Conservation (phyloP, 2,113 vertebrate species). For the Eleginops maclovinus region DNA sequence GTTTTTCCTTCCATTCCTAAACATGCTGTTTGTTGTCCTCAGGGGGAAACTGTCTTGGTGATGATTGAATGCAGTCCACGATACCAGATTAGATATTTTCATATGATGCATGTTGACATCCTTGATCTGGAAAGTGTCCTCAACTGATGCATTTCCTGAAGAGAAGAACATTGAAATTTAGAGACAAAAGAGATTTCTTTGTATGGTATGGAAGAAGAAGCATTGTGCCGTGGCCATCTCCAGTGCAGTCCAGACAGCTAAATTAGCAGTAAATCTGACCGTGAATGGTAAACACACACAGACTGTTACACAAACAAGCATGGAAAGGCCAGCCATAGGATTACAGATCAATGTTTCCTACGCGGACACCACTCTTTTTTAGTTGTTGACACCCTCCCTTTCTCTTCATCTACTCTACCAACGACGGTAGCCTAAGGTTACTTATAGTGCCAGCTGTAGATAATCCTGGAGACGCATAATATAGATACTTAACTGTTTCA, state of each 20-base stretch:
- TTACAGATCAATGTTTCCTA: conserved; percentile 68
- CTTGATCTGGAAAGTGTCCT: conserved; percentile 15
- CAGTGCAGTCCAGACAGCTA: not conserved
- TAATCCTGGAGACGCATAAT: conserved; percentile 32
- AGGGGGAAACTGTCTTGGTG: not conserved
- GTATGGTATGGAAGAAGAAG: not conserved
- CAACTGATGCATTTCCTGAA: conserved; percentile 17
- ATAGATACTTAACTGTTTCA: conserved; percentile 9
- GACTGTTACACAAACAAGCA: conserved; percentile 35
- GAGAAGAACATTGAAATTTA: conserved; percentile 1
- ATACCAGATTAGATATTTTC: conserved; percentile 8
- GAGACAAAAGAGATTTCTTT: not conserved
- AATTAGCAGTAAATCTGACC: conserved; percentile 13
- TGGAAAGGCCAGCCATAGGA: conserved; percentile 61
- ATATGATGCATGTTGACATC: conserved; percentile 35
- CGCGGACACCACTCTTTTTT: conserved; percentile 26
- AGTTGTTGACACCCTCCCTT: not conserved
- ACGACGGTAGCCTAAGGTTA: not conserved
- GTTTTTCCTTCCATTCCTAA: not conserved
- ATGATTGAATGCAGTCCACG: conserved; percentile 7
- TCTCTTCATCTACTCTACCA: conserved; percentile 3
- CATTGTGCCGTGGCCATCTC: not conserved
- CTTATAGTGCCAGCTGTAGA: not conserved
- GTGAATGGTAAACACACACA: conserved; percentile 27
- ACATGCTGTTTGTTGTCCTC: conserved; percentile 31